Conservation (phyloP, 2,797 vertebrate genomes). For the Anolis apletophallus region DNA sequence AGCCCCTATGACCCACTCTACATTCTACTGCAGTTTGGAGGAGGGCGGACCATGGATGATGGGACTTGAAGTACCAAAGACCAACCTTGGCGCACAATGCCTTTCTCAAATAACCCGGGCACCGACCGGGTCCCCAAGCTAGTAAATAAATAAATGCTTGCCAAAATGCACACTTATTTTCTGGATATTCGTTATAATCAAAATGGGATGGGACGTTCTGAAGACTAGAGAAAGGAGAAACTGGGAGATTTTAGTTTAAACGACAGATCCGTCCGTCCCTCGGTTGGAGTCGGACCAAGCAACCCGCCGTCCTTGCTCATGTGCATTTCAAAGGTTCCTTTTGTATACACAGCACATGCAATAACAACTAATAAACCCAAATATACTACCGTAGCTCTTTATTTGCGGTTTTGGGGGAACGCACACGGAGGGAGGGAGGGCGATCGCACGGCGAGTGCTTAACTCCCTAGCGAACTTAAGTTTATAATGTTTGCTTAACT, state of each 20-base stretch:
- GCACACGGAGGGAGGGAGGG: constrained; percentile 20
- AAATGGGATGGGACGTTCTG: background rate
- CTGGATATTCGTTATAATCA: background rate
- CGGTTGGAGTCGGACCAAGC: constrained; percentile 41
- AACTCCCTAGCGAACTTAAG: constrained; percentile 65
- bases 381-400: constrained; percentile 64
- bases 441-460: constrained; percentile 64
- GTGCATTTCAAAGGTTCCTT: constrained; percentile 70
- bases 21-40: too few relatives aligned
- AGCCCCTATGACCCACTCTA: too few relatives aligned
- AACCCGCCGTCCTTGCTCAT: constrained; percentile 39
- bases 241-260: background rate
- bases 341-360: constrained; percentile 62
- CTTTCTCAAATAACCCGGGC: too few relatives aligned
- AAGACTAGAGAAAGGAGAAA: background rate
- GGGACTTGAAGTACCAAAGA: too few relatives aligned
- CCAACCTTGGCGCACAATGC: too few relatives aligned
- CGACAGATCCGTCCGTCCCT: background rate
- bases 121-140: too few relatives aligned
- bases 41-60: too few relatives aligned
- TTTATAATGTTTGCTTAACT: constrained; percentile 69
- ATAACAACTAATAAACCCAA: constrained; percentile 71
- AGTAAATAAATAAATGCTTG: too few relatives aligned
- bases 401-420: constrained; percentile 62
- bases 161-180: too few relatives aligned